phyloP scores from a whole-genome alignment of 2,888 invertebrate species.

The Alitta virens region DNA sequence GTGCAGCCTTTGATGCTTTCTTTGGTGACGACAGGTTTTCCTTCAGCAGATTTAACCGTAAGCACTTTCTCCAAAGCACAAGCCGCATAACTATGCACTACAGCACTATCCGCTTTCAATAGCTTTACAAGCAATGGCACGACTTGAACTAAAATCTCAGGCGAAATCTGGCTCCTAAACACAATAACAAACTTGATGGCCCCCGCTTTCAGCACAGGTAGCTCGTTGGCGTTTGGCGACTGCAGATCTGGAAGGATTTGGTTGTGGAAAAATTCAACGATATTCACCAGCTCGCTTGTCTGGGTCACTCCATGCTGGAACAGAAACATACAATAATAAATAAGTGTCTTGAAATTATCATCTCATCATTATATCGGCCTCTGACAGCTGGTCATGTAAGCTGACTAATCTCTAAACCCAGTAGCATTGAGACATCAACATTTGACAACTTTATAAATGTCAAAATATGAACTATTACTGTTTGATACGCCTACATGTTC shows the following conservation, averaged over 20 bases:
- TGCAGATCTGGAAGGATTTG: conserved; percentile 85
- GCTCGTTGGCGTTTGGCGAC: conserved; percentile 70
- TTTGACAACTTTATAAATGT: too few relatives aligned
- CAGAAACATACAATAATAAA: too few relatives aligned
- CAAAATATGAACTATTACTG: too few relatives aligned
- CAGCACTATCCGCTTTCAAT: conserved; percentile 73
- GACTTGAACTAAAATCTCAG: conserved; percentile 71
- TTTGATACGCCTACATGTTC: too few relatives aligned
- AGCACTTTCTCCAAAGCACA: conserved; percentile 83
- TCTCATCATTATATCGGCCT: too few relatives aligned
- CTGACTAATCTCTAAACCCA: too few relatives aligned
- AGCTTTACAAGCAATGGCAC: conserved; percentile 79
- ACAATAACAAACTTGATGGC: conserved; percentile 95
- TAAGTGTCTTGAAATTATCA: too few relatives aligned
- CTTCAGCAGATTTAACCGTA: conserved; percentile 64
- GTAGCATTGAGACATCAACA: too few relatives aligned
- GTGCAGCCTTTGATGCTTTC: conserved; percentile 39
- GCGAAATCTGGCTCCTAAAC: conserved; percentile 85
- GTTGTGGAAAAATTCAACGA: conserved; percentile 82
- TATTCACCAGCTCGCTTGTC: conserved; percentile 83
- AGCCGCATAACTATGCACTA: conserved; percentile 94
- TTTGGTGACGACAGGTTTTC: conserved; percentile 38
- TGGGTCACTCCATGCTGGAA: conserved; percentile 80
- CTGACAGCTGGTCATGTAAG: too few relatives aligned
- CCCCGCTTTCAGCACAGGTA: conserved; percentile 92